These are phyloP conservation scores for Coremacera marginata DNA, from an alignment of 2,888 invertebrate genomes.

Conservation along the genomic window DNA sequence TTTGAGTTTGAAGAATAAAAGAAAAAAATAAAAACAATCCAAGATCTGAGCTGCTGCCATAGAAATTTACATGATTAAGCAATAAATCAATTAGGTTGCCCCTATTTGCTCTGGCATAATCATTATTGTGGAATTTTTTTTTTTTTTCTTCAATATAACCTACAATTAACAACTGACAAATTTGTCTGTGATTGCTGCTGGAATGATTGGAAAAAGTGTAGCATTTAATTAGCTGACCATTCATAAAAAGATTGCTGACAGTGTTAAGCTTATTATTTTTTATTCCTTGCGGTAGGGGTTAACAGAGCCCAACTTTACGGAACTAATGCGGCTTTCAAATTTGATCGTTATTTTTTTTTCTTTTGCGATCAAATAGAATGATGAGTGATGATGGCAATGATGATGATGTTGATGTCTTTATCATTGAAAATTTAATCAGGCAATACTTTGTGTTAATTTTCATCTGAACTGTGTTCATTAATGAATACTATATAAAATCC, in stretches of 20 bases:
- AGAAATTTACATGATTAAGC: constrained; percentile 64
- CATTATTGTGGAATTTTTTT: constrained; percentile 36
- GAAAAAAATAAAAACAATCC: constrained; percentile 35
- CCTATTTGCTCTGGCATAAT: constrained; percentile 16
- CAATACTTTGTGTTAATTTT: too few species aligned
- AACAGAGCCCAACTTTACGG: too few species aligned
- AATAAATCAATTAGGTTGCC: constrained; percentile 60
- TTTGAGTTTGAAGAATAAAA: not conserved
- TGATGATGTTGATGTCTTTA: too few species aligned
- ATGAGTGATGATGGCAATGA: too few species aligned
- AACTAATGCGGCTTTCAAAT: too few species aligned
- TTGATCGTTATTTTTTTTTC: too few species aligned
- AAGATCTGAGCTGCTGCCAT: constrained; percentile 19
- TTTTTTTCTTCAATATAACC: not conserved
- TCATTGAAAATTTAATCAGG: too few species aligned
- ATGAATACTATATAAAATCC: too few species aligned
- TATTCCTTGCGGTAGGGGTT: too few species aligned
- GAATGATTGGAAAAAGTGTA: not conserved
- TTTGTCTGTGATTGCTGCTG: not conserved
- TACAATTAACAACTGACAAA: constrained; percentile 3
- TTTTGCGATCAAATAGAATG: too few species aligned
- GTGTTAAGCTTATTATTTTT: too few species aligned
- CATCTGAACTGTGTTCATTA: too few species aligned
- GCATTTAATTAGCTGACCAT: constrained; percentile 28
- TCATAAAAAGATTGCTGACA: not conserved